Evolutionary conservation across 35 echinoderm and acorn worm genomes (phyloP), one percentile per base, ranked within the genome.

Genomic region (Anneissia japonica): DNA sequence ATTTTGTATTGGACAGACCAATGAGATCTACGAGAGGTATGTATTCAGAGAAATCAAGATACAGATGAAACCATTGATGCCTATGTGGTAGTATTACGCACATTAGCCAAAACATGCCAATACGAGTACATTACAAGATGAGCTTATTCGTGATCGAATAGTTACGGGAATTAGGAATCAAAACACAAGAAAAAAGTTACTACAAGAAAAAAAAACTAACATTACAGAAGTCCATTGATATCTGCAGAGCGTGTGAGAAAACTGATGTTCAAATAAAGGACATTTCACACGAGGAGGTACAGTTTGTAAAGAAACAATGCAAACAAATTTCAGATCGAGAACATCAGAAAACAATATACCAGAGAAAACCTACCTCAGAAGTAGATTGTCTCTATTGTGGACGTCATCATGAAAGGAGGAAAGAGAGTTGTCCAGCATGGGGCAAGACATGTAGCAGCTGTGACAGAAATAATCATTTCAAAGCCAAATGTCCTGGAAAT

Each of bases 21-120:
- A 94, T 82, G 46, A 85, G 9, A 84, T 90, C 0, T 93, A 90
- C 73, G 92, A 94, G 12, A 31, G 89, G 23, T 94, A 84, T 34
- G 30, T 80, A 56, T 92, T 87, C 30, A 79, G 0, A 77, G 77
- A 33, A 72, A 83, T 0, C 84, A 92, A 76, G 28, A 79, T 56
- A 56, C 79, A 29, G 82, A 87, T 77, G 84, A 92, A 72, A 91
- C 32, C 16, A 38, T 95, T 39, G 89, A 91, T 36, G 85, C 91
- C 5, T 95, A 83, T 81, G 89, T 83, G 0, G 81, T 26, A 13
- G 30, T 79, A 38, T 36, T 87, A n/a, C 35, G 84, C 2, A 77
- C 87, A n/a, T 23, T 91, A 36, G 79, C 83, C 0, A 84, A 88
- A 72, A 41, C 79, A 79, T 94, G 93, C 33, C 55, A 91, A 28